Conservation (phyloP, 2,113 vertebrate species). For the Tetraodon nigroviridis region DNA sequence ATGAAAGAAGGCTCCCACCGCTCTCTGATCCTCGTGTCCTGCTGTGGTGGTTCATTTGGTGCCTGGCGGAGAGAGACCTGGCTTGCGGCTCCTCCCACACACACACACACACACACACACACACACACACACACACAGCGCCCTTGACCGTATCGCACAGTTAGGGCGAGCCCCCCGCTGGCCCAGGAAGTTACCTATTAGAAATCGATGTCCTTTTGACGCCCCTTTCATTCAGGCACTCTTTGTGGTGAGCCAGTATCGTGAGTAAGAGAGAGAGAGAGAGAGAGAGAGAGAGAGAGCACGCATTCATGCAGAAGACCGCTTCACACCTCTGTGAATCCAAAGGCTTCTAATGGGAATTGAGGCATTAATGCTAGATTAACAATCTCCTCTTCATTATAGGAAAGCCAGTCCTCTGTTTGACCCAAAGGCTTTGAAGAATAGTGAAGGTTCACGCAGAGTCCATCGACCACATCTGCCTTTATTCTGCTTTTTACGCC, state of each 20-base stretch:
- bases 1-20: constrained; percentile 62
- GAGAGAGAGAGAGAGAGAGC: constrained; percentile 2
- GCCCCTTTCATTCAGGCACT: constrained; percentile 51
- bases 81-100: constrained; percentile 47
- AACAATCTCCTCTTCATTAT: constrained; percentile 65
- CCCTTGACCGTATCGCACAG: constrained; percentile 61
- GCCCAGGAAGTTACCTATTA: constrained; percentile 63
- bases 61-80: constrained; percentile 51
- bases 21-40: constrained; percentile 57
- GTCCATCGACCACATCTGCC: constrained; percentile 39
- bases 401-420: constrained; percentile 48
- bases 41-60: constrained; percentile 60
- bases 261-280: no score
- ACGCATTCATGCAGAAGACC: constrained; percentile 27
- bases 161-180: constrained; percentile 47
- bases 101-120: constrained; percentile 9
- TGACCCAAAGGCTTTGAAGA: constrained; percentile 56
- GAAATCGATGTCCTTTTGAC: constrained; percentile 69
- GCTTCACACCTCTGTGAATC: constrained; percentile 46
- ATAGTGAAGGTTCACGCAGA: constrained; percentile 50
- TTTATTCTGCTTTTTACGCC: constrained; percentile 24
- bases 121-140: constrained; percentile 10
- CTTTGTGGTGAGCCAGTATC: constrained; percentile 28
- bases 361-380: constrained; percentile 61
- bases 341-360: constrained; percentile 43